A percentile compares a stretch with the other conserved stretches of the same genome.
phyloP scores from a whole-genome alignment of 2,113 vertebrate species.

The Typhlomys cinereus region DNA sequence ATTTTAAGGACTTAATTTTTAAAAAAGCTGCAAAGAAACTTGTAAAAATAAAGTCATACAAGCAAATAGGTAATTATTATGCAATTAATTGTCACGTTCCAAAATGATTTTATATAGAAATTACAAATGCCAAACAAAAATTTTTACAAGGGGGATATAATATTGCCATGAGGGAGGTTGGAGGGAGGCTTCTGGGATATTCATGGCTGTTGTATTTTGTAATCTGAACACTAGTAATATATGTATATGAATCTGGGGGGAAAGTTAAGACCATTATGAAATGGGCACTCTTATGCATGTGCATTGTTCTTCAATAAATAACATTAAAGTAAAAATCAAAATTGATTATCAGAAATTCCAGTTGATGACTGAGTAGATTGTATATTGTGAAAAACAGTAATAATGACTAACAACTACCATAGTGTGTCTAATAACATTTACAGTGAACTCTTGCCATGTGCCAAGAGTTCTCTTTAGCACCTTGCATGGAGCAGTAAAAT shows the following conservation, averaged over 20 bases:
- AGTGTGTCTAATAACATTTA: background rate
- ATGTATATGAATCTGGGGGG: background rate
- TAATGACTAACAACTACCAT: background rate
- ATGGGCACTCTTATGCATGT: background rate
- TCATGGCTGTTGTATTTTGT: constrained; percentile 4
- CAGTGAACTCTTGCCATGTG: background rate
- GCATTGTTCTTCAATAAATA: constrained; percentile 24
- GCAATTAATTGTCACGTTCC: background rate
- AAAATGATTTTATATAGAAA: constrained; percentile 30
- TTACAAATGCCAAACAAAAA: constrained; percentile 19
- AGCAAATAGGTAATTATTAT: background rate
- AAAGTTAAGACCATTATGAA: background rate
- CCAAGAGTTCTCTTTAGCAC: background rate
- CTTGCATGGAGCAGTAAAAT: background rate
- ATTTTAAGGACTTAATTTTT: constrained; percentile 34
- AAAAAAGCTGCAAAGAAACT: constrained; percentile 41
- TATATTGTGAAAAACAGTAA: background rate
- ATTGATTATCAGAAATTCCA: constrained; percentile 8
- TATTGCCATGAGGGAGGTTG: background rate
- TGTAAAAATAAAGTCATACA: background rate
- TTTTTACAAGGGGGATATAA: constrained; percentile 15
- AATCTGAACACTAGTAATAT: constrained; percentile 8
- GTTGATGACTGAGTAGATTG: background rate
- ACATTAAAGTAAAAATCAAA: background rate
- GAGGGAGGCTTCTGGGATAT: background rate